Base-by-base conservation (phyloP, 2,797 vertebrate species). In the Falco columbarius region DNA sequence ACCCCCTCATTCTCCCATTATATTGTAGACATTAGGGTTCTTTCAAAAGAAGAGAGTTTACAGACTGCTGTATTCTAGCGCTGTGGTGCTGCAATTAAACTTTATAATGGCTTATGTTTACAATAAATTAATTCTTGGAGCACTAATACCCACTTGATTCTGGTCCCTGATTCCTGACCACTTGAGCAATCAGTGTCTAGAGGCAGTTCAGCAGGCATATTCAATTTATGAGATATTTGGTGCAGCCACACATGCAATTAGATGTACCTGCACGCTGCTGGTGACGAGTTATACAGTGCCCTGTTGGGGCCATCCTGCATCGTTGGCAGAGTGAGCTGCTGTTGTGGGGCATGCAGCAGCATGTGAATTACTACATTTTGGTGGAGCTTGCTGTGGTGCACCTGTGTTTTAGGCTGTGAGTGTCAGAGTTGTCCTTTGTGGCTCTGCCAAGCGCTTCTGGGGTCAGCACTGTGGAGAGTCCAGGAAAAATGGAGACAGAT, bases 291-390 rank as follows among this genome's bases (percentile, higher is more conserved):
- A 14, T 3, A 6, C 1, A 6, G 47, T 30, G 32, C 40, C 74
- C 24, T 49, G 21, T 21, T 54, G 79, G n/a, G 63, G 13, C 46
- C 32, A 7, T 58, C 34, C 42, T 38, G 9, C 0, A 0, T 30
- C 13, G 6, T 8, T 7, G 36, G 24, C 67, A 49, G 38, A 22
- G 26, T 0, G 6, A 89, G 75, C 63, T 46, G 58, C 62, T 65
- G 34, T 30, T 44, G 20, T 42, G 59, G 38, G 38, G 62, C 20
- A 5, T 26, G 3, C 14, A 27, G 71, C 42, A 68, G 58, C 0
- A 0, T 34, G 26, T 30, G 40, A n/a, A 3, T 24, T 14, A 6
- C 15, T 2, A 11, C 46, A 2, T 68, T 70, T 79, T 29, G 46
- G 29, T 74, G 63, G 27, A 59, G 40, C 19, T 17, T 44, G 30